These are phyloP conservation scores for Hypocryptadius cinnamomeus DNA, from an alignment of 2,113 vertebrate genomes.

Conservation along the genomic window DNA sequence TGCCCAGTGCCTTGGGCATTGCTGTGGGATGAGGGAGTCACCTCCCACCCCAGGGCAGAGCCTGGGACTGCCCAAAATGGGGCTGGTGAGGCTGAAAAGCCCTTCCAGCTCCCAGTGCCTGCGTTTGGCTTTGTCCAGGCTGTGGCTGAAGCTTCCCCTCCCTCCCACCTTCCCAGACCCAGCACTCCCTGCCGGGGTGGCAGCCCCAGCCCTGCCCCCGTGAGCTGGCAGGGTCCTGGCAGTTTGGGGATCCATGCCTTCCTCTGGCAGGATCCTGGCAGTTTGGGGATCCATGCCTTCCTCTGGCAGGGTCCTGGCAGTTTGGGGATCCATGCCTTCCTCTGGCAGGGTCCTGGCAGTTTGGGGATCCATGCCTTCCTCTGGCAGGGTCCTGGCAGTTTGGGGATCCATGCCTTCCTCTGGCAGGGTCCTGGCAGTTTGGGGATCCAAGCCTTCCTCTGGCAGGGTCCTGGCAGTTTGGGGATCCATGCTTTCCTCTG, in stretches of 20 bases:
- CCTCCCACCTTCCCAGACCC: not conserved
- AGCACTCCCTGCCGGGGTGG: not conserved
- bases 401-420: not conserved
- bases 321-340: not conserved
- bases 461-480: not conserved
- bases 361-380: not conserved
- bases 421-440: not conserved
- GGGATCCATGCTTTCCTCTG: not conserved
- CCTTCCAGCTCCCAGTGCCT: not conserved
- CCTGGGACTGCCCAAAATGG: not conserved
- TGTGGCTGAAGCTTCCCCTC: not conserved
- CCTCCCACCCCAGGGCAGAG: not conserved
- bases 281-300: not conserved
- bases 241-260: not conserved
- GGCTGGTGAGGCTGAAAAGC: not conserved
- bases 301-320: no score
- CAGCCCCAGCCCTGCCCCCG: not conserved
- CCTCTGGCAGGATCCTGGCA: not conserved
- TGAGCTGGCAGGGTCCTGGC: rapidly evolving
- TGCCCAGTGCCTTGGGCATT: not conserved
- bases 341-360: not conserved
- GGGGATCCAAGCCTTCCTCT: not conserved
- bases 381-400: not conserved
- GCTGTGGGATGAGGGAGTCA: not conserved
- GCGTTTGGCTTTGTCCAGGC: not conserved